Evolutionary conservation across 2,888 invertebrate genomes (phyloP), one percentile per base, ranked within the genome.

Genomic region (Lagria hirta): DNA sequence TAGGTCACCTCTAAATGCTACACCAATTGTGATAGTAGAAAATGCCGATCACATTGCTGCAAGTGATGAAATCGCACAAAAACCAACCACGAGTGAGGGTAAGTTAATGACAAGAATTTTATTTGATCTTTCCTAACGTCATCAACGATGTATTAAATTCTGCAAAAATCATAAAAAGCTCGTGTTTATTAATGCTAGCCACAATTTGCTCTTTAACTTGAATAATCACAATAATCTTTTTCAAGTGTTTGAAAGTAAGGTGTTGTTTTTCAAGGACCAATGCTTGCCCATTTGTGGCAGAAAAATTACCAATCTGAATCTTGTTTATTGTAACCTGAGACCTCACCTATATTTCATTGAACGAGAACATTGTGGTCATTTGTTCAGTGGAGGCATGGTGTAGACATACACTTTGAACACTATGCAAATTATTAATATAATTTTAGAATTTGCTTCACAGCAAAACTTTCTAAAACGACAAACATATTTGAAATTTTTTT

Each of bases 11-110:
- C 28, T 33, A 13, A 53, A 53, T 33, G 48, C 54, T 10, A 56
- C 60, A 26, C 65, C 64, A 4, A 58, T 62, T 33, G 64, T 65
- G 10, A 62, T 65, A 32, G 60, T 65, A 15, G 62, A 65, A 57
- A 65, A 61, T 48, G 61, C 58, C 15, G 62, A 62, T 42, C 48
- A 47, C 37, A 50, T 51, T 21, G 36, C 27, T 5, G 44, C 35
- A 20, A 22, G 6, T 33, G 30, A 37, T 28, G 27, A 20, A 20
- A 29, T 29, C 16, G 14, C 8, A 16, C 4, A 18, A 28, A 36
- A 43, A n/a, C n/a, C 21, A 37, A 44, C 8, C n/a, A 18, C 21
- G 8, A 27, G 32, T 11, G 27, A 48, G 45, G 52, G 56, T 57
- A 27, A 22, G 50, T 53, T 27, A 18, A 18, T 37, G 27, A 27